phyloP scores from a whole-genome alignment of 2,888 invertebrate genomes.

The Trichopoda pennipes region DNA sequence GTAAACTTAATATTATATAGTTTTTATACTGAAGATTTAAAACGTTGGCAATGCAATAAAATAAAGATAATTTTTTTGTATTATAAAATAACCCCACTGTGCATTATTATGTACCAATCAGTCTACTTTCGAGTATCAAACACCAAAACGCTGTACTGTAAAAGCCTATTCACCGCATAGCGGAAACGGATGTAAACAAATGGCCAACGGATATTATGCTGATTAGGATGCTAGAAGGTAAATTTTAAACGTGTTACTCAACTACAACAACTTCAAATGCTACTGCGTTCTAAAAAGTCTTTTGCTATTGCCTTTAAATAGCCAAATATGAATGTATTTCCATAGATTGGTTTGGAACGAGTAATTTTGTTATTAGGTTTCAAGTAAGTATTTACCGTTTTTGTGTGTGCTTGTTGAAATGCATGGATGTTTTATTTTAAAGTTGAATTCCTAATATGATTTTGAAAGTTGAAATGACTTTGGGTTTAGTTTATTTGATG shows the following conservation, averaged over 20 bases:
- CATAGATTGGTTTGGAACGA: constrained; percentile 23
- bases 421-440: not conserved
- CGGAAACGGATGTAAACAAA: constrained; percentile 70
- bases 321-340: constrained; percentile 14
- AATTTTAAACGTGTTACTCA: constrained; percentile 61
- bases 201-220: constrained; percentile 71
- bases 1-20: too few species aligned
- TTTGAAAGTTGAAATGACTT: constrained; percentile 3
- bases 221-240: constrained; percentile 69
- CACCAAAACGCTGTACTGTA: constrained; percentile 42
- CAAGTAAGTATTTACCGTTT: constrained; percentile 4
- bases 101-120: constrained; percentile 7
- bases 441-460: constrained; percentile 11
- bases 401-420: not conserved
- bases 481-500: not conserved
- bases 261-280: constrained; percentile 17
- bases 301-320: constrained; percentile 5
- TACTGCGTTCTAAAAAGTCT: constrained; percentile 3
- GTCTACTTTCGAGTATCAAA: constrained; percentile 40
- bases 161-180: constrained; percentile 62
- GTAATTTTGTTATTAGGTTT: constrained; percentile 17
- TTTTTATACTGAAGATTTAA: too few species aligned
- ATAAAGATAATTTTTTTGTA: too few species aligned
- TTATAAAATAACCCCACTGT: constrained; percentile 8
- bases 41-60: too few species aligned